Evolutionary conservation across 2,888 invertebrate genomes (phyloP).

Genomic region (Agrochola lychnidis): DNA sequence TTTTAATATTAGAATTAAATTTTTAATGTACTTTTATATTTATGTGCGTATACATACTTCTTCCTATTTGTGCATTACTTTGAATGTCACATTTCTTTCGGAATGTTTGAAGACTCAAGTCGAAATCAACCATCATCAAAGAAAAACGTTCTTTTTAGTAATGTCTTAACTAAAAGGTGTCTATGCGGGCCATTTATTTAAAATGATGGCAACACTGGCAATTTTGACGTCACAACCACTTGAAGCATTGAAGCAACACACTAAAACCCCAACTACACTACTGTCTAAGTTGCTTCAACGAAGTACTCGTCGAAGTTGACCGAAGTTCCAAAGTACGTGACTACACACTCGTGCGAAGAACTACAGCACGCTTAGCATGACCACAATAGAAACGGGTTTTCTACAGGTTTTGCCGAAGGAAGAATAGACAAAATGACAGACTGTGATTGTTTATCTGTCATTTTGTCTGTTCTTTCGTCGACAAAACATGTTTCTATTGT

Average conservation of each 20-base stretch:
- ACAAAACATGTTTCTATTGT: too few species aligned
- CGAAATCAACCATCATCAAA: slow-evolving; percentile 5
- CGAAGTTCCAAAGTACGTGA: too few species aligned
- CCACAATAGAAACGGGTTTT: too few species aligned
- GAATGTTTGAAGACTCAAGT: slow-evolving; percentile 24
- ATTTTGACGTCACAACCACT: neutral
- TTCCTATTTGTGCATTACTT: slow-evolving; percentile 7
- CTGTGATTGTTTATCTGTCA: too few species aligned
- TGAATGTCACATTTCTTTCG: neutral
- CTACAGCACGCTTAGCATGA: too few species aligned
- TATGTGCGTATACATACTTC: slow-evolving; percentile 16
- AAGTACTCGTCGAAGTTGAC: too few species aligned
- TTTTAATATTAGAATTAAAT: slow-evolving; percentile 28
- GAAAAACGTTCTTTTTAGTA: neutral
- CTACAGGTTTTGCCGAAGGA: too few species aligned
- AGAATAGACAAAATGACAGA: too few species aligned
- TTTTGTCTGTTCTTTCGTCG: too few species aligned
- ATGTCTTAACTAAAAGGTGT: neutral
- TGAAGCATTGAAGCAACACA: neutral
- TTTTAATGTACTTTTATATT: slow-evolving; percentile 29
- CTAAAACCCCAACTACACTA: too few species aligned
- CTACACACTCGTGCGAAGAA: too few species aligned
- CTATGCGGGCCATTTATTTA: neutral
- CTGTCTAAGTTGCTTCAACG: too few species aligned
- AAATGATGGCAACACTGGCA: slow-evolving; percentile 1